Conservation (phyloP, 2,797 vertebrate genomes). For the Rhabdomys pumilio region DNA sequence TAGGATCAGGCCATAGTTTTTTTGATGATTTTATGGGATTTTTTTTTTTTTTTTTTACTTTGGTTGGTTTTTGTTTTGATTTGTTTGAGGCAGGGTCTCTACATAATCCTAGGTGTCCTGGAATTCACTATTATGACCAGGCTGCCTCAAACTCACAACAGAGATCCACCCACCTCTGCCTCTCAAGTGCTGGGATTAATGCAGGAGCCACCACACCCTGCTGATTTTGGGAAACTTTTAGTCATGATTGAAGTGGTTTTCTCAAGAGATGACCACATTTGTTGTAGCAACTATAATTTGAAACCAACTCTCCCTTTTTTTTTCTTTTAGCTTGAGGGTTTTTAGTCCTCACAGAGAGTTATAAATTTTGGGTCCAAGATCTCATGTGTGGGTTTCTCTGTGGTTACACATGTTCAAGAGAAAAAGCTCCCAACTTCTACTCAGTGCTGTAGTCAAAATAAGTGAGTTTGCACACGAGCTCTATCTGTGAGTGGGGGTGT, state of each 20-base stretch:
- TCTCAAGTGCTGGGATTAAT: not conserved
- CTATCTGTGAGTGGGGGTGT: not conserved
- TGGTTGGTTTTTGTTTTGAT: not conserved
- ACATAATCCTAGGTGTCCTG: not conserved
- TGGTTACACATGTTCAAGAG: constrained; percentile 10
- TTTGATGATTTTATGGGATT: not conserved
- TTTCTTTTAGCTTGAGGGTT: constrained; percentile 24
- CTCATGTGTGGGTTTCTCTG: not conserved
- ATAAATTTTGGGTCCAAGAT: constrained; percentile 15
- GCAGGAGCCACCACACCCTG: not conserved
- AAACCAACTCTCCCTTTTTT: constrained; percentile 53
- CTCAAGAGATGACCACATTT: constrained; percentile 59
- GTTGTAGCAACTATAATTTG: constrained; percentile 49
- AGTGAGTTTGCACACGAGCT: not conserved
- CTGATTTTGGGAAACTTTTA: not conserved
- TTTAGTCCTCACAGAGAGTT: constrained; percentile 39
- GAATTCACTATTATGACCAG: not conserved
- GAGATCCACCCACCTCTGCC: not conserved
- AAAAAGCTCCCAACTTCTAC: not conserved
- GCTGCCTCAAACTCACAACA: not conserved
- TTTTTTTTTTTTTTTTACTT: not conserved
- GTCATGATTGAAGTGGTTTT: constrained; percentile 54
- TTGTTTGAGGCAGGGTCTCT: not conserved
- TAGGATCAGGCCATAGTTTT: constrained; percentile 16
- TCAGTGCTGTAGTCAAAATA: not conserved